Percentiles rank a stretch among this genome's conserved stretches.
phyloP scores from a whole-genome alignment of 2,113 vertebrate genomes.

The Psammodynastes pulverulentus region DNA sequence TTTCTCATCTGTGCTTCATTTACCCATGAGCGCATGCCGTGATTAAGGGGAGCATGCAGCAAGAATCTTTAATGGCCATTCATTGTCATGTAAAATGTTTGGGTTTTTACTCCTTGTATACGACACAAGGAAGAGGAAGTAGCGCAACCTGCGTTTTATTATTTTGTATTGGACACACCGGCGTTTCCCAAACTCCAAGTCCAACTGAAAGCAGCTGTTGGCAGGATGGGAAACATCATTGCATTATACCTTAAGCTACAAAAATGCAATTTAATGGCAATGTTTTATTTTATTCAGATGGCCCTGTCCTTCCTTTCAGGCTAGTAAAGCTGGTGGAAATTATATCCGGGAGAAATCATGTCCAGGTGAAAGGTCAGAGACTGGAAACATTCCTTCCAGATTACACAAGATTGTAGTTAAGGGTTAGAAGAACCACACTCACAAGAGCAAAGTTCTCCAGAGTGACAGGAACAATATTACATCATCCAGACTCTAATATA shows the following conservation, averaged over 20 bases:
- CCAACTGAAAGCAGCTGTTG: conserved; percentile 77
- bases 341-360: conserved; percentile 76
- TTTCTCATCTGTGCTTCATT: conserved; percentile 21
- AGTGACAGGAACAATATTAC: conserved; percentile 61
- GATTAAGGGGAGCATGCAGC: conserved; percentile 55
- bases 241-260: conserved; percentile 74
- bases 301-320: conserved; percentile 71
- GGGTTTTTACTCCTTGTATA: conserved; percentile 61
- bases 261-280: conserved; percentile 75
- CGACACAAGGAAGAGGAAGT: conserved; percentile 69
- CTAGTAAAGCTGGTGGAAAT: conserved; percentile 68
- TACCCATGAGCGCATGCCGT: conserved; percentile 41
- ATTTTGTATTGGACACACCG: conserved; percentile 68
- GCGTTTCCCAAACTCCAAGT: conserved; percentile 68
- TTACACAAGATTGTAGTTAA: conserved; percentile 65
- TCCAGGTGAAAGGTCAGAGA: conserved; percentile 73
- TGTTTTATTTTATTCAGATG: conserved; percentile 80
- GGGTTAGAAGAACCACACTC: conserved; percentile 60
- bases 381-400: conserved; percentile 74
- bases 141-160: conserved; percentile 73
- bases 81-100: conserved; percentile 49
- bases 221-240: conserved; percentile 70
- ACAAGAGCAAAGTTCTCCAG: conserved; percentile 62
- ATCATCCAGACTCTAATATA: conserved; percentile 32
- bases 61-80: conserved; percentile 52